phyloP scores from a whole-genome alignment of 2,113 vertebrate species.

The Aegotheles bennettii region DNA sequence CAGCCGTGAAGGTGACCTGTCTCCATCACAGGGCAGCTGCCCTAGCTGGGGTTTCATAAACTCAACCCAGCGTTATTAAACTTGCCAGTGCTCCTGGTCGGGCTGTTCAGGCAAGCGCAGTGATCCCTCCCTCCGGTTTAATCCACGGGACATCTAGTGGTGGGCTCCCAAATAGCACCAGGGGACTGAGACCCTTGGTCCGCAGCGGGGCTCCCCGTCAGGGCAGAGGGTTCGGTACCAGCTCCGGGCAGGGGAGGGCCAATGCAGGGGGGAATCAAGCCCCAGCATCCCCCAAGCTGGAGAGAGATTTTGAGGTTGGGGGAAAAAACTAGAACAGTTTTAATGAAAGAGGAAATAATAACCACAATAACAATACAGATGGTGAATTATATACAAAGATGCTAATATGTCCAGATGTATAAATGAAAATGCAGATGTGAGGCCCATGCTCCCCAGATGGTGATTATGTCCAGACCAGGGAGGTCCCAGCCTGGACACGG shows the following conservation, averaged over 20 bases:
- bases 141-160: slow-evolving; percentile 73
- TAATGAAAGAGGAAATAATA: too few relatives aligned
- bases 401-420: too few relatives aligned
- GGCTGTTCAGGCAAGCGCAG: background rate
- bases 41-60: fast-evolving
- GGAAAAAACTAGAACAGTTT: too few relatives aligned
- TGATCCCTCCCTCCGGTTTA: background rate
- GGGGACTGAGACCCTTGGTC: fast-evolving
- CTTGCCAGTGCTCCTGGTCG: background rate
- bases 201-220: background rate
- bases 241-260: background rate
- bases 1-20: background rate
- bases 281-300: background rate
- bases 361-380: too few relatives aligned
- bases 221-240: fast-evolving
- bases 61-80: background rate
- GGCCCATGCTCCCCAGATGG: too few relatives aligned
- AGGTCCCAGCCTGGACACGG: too few relatives aligned
- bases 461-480: too few relatives aligned
- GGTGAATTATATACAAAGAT: too few relatives aligned
- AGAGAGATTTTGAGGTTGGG: too few relatives aligned
- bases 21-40: background rate
- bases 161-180: slow-evolving; percentile 4
- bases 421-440: too few relatives aligned
- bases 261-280: background rate